Evolutionary conservation across 2,113 vertebrate genomes (phyloP), one percentile per base, ranked within the genome.

Genomic region (Calypte anna): DNA sequence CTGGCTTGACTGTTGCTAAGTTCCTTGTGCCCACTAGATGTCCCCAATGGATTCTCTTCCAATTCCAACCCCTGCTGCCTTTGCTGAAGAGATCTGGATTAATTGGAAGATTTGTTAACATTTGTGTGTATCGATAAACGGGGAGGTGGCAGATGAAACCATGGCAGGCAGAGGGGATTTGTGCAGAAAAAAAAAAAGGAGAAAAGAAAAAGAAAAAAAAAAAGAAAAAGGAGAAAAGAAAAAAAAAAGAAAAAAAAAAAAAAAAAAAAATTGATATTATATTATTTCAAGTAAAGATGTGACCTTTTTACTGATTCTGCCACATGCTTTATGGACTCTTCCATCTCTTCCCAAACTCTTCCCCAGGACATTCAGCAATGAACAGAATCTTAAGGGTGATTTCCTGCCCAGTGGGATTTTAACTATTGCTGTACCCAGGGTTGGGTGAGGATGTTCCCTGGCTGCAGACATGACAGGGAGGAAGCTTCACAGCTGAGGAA

Each of bases 81-180:
- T 4, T 24, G 5, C 40, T 3, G 7, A 4, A 16, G 23, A 6
- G 6, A 0, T 14, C 12, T 18, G 9, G 25, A 4, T 33, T 0
- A 19, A 2, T 15, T 4, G 48, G 13, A 10, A 2, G 14, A 3
- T 27, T 8, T n/a, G 40, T 22, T 54, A 10, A 28, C 12, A 13
- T n/a, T 3, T 22, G 38, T 14, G 27, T 9, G 44, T 3, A 6
- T 16, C 31, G 8, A 4, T 43, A 8, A 14, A 67, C 2, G 8
- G 36, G 25, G 33, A 38, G 28, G 11, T 2, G 31, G 9, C 2
- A 0, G 67, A 6, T 22, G 36, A 36, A 78, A 8, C 24, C 23
- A 7, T 0, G 67, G 28, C 44, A 51, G n/a, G 38, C 19, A 33
- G 25, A 53, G 44, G 31, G 20, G 7, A 11, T 1, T 0, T 21